A percentile compares a stretch with the other conserved stretches of the same genome.
These are phyloP conservation scores for Coccyzus lansbergi DNA, from an alignment of 2,797 vertebrate genomes.

Conservation along the genomic window DNA sequence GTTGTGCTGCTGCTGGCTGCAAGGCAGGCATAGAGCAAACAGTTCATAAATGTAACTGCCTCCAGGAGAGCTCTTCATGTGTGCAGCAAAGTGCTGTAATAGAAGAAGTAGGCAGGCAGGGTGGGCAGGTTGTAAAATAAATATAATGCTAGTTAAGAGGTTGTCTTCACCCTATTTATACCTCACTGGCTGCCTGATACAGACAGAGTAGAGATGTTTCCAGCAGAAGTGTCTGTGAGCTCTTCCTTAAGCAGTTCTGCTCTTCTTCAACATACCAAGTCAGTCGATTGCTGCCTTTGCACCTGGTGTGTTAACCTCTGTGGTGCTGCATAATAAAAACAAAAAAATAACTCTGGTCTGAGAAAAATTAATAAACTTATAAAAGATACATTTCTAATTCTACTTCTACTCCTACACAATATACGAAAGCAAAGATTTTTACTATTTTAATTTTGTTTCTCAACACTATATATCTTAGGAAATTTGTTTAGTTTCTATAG, in stretches of 20 bases:
- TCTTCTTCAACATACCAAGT: not conserved
- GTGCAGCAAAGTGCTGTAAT: not conserved
- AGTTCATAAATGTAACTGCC: constrained; percentile 53
- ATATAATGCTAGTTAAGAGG: constrained; percentile 8
- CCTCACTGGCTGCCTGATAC: not conserved
- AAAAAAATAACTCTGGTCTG: not conserved
- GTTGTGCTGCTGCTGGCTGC: not conserved
- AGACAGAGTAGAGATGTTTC: not conserved
- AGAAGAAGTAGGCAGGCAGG: not conserved
- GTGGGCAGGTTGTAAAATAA: constrained; percentile 50
- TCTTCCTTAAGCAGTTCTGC: not conserved
- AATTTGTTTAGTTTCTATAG: not conserved
- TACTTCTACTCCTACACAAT: not conserved
- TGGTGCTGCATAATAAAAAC: not conserved
- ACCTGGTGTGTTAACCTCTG: not conserved
- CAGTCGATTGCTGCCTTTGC: not conserved
- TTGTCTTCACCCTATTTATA: not conserved
- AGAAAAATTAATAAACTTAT: not conserved
- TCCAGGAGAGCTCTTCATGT: constrained; percentile 45
- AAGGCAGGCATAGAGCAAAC: constrained; percentile 13
- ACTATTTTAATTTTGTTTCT: not conserved
- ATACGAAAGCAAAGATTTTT: not conserved
- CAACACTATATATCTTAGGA: not conserved
- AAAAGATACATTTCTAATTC: not conserved
- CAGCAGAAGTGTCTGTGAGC: not conserved